These are phyloP conservation scores for Poeciliopsis infans DNA, from an alignment of 2,797 vertebrate genomes.

Conservation along the genomic window DNA sequence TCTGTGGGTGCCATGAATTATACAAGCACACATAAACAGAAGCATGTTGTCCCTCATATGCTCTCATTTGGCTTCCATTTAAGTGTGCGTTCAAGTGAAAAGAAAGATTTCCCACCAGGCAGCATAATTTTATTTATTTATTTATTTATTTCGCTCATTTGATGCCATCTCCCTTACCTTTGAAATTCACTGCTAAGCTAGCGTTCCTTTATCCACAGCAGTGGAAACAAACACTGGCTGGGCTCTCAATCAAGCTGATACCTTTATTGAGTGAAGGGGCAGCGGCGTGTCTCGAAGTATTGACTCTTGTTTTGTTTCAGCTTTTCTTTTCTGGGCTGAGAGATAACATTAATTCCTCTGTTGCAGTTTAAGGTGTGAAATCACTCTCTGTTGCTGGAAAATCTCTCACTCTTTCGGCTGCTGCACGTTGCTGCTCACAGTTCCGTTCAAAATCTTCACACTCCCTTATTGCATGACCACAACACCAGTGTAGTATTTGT, in stretches of 20 bases:
- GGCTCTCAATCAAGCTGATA: slow-evolving; percentile 4
- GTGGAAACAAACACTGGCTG: slow-evolving; percentile 4
- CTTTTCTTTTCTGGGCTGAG: neutral
- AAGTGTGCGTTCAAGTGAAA: slow-evolving; percentile 29
- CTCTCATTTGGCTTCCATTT: slow-evolving; percentile 43
- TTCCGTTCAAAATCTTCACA: neutral
- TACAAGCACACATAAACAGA: slow-evolving; percentile 36
- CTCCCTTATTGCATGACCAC: neutral
- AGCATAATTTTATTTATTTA: neutral
- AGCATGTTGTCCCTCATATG: slow-evolving; percentile 20
- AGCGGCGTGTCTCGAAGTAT: slow-evolving; percentile 11
- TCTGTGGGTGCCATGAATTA: slow-evolving; percentile 58
- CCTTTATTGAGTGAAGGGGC: slow-evolving; percentile 26
- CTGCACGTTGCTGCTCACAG: neutral
- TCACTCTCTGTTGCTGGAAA: slow-evolving; percentile 14
- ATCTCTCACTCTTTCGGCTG: neutral
- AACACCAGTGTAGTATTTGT: neutral
- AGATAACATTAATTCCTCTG: slow-evolving; percentile 3
- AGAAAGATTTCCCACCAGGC: slow-evolving; percentile 12
- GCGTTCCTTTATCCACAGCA: slow-evolving; percentile 5
- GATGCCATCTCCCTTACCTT: slow-evolving; percentile 6
- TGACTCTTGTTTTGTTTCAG: neutral
- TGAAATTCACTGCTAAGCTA: neutral
- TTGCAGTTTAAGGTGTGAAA: slow-evolving; percentile 38
- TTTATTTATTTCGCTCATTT: neutral